Evolutionary conservation across 2,113 vertebrate species (phyloP).

Genomic region (Datnioides undecimradiatus): DNA sequence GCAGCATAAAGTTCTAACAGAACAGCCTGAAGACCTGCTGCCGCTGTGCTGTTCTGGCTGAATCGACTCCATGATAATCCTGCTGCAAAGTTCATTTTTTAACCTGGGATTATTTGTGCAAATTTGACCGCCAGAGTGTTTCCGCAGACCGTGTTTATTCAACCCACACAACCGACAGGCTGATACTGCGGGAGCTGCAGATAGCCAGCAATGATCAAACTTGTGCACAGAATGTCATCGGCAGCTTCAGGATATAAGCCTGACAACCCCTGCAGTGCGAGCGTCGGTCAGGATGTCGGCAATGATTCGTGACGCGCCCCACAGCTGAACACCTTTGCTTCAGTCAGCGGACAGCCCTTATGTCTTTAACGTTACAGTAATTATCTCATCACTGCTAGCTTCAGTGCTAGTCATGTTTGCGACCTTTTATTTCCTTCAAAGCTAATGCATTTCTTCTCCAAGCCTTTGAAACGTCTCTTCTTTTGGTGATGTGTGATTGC

Average conservation of each 20-base stretch:
- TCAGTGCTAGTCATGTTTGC: slow-evolving; percentile 20
- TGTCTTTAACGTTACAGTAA: not conserved
- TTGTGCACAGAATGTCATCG: slow-evolving; percentile 1
- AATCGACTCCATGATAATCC: not conserved
- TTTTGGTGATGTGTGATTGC: slow-evolving; percentile 36
- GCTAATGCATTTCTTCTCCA: not conserved
- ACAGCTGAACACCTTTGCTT: not conserved
- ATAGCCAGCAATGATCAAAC: not conserved
- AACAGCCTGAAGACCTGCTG: not conserved
- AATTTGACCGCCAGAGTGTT: not conserved
- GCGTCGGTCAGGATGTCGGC: not conserved
- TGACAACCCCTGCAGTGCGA: not conserved
- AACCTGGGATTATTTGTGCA: not conserved
- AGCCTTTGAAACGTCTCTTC: slow-evolving; percentile 1
- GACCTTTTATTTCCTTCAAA: not conserved
- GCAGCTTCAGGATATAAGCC: slow-evolving; percentile 24
- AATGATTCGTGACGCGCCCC: not conserved
- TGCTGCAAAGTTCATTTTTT: too few species aligned
- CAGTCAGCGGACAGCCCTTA: not conserved
- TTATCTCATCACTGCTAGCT: not conserved
- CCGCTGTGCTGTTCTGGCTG: not conserved
- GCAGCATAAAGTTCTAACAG: not conserved
- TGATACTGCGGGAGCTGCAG: not conserved
- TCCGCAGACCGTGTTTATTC: not conserved
- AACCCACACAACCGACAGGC: too few species aligned